Conservation (phyloP, 2,113 vertebrate species). For the Thunnus thynnus region DNA sequence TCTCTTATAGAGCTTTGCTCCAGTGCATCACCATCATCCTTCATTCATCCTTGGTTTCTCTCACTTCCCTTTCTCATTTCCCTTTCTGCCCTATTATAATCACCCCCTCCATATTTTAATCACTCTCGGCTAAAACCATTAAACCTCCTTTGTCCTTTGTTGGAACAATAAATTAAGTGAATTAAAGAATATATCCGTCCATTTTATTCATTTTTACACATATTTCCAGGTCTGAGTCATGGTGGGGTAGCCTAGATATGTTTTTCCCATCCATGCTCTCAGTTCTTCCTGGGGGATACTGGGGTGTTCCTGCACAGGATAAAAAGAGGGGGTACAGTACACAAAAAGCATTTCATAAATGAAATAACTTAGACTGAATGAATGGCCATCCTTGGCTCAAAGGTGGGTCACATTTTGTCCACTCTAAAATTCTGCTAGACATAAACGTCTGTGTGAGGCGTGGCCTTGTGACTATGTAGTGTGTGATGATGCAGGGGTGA, state of each 20-base stretch:
- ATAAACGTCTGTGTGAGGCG: no score
- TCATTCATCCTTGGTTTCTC: conserved; percentile 50
- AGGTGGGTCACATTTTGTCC: not conserved
- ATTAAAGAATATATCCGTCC: conserved; percentile 25
- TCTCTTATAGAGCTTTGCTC: conserved; percentile 39
- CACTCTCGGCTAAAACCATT: conserved; percentile 55
- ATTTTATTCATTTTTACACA: conserved; percentile 41
- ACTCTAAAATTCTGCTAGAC: no score
- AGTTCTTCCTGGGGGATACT: not conserved
- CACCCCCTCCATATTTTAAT: conserved; percentile 55
- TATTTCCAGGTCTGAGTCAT: conserved; percentile 22
- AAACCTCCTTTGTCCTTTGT: conserved; percentile 46
- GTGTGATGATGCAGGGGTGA: no score
- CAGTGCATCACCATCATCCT: conserved; percentile 33
- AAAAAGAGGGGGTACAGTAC: not conserved
- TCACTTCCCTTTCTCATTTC: conserved; percentile 67
- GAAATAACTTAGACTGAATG: not conserved
- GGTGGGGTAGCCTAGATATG: not conserved
- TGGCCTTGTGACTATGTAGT: no score
- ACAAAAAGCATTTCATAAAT: not conserved
- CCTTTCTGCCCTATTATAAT: conserved; percentile 56
- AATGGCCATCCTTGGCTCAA: not conserved
- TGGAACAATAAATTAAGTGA: conserved; percentile 50
- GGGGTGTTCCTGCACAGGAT: not conserved
- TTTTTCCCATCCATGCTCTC: conserved; percentile 6